phyloP scores from a whole-genome alignment of 2,888 invertebrate genomes.

The Anarsia innoxiella region DNA sequence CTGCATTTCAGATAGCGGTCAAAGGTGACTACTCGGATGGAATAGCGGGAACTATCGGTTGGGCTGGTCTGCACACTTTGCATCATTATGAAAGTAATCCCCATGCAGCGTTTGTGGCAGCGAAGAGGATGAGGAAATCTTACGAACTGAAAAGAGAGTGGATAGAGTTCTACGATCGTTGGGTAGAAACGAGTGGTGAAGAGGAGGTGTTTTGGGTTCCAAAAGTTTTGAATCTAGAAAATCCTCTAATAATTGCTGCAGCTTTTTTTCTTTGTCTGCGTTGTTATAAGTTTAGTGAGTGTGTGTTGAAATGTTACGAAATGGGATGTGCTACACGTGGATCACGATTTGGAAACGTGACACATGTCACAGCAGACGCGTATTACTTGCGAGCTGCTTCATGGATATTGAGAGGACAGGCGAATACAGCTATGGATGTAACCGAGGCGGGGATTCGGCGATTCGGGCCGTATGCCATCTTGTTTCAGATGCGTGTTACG shows the following conservation, averaged over 20 bases:
- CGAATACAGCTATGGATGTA: slow-evolving; percentile 37
- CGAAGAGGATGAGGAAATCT: slow-evolving; percentile 55
- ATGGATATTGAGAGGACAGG: slow-evolving; percentile 34
- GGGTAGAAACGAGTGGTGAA: slow-evolving; percentile 53
- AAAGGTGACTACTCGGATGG: slow-evolving; percentile 57
- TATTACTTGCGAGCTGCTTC: slow-evolving; percentile 52
- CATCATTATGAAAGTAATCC: slow-evolving; percentile 39
- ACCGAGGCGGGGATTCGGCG: slow-evolving; percentile 35
- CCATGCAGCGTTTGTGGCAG: slow-evolving; percentile 49
- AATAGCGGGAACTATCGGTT: slow-evolving; percentile 53
- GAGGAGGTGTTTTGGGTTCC: slow-evolving; percentile 61
- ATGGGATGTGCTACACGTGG: slow-evolving; percentile 43
- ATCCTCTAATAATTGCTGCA: slow-evolving; percentile 55
- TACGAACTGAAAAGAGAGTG: slow-evolving; percentile 48
- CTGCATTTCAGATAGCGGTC: slow-evolving; percentile 54
- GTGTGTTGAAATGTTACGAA: slow-evolving; percentile 44
- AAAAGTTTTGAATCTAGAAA: slow-evolving; percentile 27
- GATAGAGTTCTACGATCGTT: slow-evolving; percentile 44
- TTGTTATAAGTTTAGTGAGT: slow-evolving; percentile 49
- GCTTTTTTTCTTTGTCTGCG: slow-evolving; percentile 62
- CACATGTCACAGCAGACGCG: slow-evolving; percentile 30
- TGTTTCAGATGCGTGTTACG: slow-evolving; percentile 52
- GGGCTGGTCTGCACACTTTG: slow-evolving; percentile 57
- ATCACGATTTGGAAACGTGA: slow-evolving; percentile 23
- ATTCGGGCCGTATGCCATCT: slow-evolving; percentile 47